Conservation (phyloP, 2,888 invertebrate species). For the Ectemnius cavifrons region DNA sequence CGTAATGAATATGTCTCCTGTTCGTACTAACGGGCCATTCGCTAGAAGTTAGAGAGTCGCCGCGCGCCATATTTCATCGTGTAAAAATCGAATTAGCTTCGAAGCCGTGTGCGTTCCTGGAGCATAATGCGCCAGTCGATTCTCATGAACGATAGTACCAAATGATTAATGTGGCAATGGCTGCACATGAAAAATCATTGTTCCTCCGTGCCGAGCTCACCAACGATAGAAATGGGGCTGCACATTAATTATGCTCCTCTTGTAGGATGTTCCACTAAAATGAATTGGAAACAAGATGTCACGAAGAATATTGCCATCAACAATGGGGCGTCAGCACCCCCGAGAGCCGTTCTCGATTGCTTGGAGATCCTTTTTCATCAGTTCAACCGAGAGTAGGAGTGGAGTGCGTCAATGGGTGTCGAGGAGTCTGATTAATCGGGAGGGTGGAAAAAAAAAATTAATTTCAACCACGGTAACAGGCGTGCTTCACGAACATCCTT, state of each 20-base stretch:
- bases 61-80: not conserved
- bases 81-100: not conserved
- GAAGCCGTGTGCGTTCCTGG: not conserved
- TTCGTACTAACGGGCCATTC: not conserved
- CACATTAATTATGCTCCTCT: too few relatives aligned
- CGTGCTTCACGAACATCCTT: too few relatives aligned
- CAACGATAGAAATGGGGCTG: too few relatives aligned
- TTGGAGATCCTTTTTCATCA: too few relatives aligned
- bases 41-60: not conserved
- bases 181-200: too few relatives aligned
- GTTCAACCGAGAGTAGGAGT: not conserved
- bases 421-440: not conserved
- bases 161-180: not conserved
- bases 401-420: not conserved
- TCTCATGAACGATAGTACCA: not conserved
- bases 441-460: constrained; percentile 2
- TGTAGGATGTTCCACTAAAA: too few relatives aligned
- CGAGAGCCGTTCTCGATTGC: too few relatives aligned
- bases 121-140: not conserved
- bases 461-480: not conserved
- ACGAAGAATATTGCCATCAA: too few relatives aligned
- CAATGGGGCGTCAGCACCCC: too few relatives aligned
- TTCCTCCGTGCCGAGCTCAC: too few relatives aligned
- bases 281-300: too few relatives aligned
- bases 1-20: not conserved